phyloP scores from a whole-genome alignment of 1,140 invertebrate genomes.

The Zelostemma sp. region DNA sequence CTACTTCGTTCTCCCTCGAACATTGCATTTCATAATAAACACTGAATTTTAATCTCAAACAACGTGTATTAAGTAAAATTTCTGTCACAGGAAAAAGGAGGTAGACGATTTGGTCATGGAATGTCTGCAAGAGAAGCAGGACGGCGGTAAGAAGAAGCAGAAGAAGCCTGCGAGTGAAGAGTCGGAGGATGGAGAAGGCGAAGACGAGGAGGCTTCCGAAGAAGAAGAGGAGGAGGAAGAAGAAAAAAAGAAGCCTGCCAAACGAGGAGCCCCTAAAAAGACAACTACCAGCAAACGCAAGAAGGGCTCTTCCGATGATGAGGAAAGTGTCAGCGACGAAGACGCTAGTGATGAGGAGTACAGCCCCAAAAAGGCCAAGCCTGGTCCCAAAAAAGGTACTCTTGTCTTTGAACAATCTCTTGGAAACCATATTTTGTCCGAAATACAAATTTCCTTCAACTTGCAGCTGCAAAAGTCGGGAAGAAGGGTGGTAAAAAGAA shows the following conservation, averaged over 20 bases:
- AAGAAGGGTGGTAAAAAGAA: conserved; percentile 79
- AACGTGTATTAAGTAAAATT: background rate
- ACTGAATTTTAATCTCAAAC: background rate
- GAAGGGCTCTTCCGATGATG: conserved; percentile 73
- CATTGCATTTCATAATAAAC: conserved; percentile 28
- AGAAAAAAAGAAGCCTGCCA: conserved; percentile 75
- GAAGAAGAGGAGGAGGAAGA: conserved; percentile 73
- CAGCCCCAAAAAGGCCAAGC: conserved; percentile 74
- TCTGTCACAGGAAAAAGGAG: conserved; percentile 79
- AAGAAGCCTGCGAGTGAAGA: conserved; percentile 72
- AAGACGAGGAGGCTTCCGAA: conserved; percentile 75
- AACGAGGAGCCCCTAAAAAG: conserved; percentile 71
- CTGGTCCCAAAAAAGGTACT: conserved; percentile 64
- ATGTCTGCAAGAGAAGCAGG: conserved; percentile 75
- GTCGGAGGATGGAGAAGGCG: conserved; percentile 75
- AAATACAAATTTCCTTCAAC: no score
- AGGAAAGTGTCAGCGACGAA: conserved; percentile 75
- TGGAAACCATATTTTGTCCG: no score
- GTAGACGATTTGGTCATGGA: conserved; percentile 89
- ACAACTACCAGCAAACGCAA: conserved; percentile 68
- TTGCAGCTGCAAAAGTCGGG: conserved; percentile 55
- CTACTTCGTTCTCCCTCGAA: conserved; percentile 67
- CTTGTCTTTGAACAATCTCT: background rate
- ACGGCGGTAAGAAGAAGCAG: conserved; percentile 69
- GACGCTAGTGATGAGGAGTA: conserved; percentile 79